phyloP scores from a whole-genome alignment of 2,113 vertebrate species.

The Brachyhypopomus gauderio region DNA sequence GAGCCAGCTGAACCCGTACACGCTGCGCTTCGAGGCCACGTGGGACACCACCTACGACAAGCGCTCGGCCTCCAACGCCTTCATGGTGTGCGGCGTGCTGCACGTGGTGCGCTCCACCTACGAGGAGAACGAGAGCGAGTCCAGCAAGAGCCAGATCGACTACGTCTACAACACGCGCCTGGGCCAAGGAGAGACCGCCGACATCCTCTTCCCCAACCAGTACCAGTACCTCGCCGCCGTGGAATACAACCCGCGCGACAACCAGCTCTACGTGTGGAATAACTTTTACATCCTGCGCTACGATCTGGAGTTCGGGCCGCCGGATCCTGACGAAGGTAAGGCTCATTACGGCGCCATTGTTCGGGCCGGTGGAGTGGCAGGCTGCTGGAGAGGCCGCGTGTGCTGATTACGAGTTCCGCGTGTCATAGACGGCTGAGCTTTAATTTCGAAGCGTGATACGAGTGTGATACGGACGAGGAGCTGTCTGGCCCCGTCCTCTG shows the following conservation, averaged over 20 bases:
- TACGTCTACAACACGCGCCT: constrained; percentile 94
- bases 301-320: constrained; percentile 92
- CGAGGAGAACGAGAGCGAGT: constrained; percentile 94
- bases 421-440: constrained; percentile 63
- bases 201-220: constrained; percentile 94
- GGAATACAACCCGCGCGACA: constrained; percentile 99
- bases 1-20: constrained; percentile 97
- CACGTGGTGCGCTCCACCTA: constrained; percentile 96
- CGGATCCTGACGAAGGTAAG: constrained; percentile 96
- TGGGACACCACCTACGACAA: constrained; percentile 97
- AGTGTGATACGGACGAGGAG: constrained; percentile 60
- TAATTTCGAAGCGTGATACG: constrained; percentile 65
- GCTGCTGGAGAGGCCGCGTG: too few species aligned
- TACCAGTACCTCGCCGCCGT: constrained; percentile 97
- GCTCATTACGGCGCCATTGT: not conserved
- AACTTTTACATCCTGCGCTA: constrained; percentile 97
- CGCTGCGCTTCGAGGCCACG: constrained; percentile 92
- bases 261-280: constrained; percentile 98
- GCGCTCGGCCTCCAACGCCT: constrained; percentile 94
- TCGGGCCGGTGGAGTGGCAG: not conserved
- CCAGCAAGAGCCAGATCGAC: constrained; percentile 89
- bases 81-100: constrained; percentile 96
- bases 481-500: constrained; percentile 57
- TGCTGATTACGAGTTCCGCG: constrained; percentile 41
- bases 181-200: constrained; percentile 86